Evolutionary conservation across 2,888 invertebrate species (phyloP).

Genomic region (Oxyscelio sp.): DNA sequence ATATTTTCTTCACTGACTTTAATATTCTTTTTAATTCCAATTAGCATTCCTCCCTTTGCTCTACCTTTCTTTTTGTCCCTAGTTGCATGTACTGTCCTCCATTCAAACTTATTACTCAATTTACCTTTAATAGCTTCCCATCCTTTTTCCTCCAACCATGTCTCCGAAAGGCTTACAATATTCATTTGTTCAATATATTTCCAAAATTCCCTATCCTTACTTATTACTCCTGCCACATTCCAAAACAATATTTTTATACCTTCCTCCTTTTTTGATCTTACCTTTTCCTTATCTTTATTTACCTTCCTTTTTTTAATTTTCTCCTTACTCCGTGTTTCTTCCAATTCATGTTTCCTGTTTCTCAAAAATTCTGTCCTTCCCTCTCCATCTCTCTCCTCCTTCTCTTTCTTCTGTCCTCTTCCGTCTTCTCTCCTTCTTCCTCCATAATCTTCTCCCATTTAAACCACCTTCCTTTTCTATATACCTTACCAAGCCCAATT

Average conservation of each 20-base stretch:
- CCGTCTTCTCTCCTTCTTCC: not conserved
- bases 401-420: not conserved
- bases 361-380: conserved; percentile 4
- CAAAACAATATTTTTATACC: conserved; percentile 12
- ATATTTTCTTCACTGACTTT: not conserved
- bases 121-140: not conserved
- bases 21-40: not conserved
- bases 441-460: conserved; percentile 27
- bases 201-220: conserved; percentile 17
- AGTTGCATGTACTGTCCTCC: conserved; percentile 1
- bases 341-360: not conserved
- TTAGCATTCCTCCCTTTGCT: conserved; percentile 10
- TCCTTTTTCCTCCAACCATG: conserved; percentile 1
- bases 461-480: not conserved
- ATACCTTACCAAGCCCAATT: conserved; percentile 18
- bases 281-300: not conserved
- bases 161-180: conserved; percentile 1
- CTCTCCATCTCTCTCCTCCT: conserved; percentile 7
- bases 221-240: conserved; percentile 15
- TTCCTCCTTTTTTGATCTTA: not conserved
- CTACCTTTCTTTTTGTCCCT: conserved; percentile 11
- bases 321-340: not conserved
- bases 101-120: not conserved
- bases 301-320: conserved; percentile 13
- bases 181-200: not conserved